Evolutionary conservation across 2,113 vertebrate species (phyloP), one percentile per base, ranked within the genome.

Genomic region (Electrona antarctica): DNA sequence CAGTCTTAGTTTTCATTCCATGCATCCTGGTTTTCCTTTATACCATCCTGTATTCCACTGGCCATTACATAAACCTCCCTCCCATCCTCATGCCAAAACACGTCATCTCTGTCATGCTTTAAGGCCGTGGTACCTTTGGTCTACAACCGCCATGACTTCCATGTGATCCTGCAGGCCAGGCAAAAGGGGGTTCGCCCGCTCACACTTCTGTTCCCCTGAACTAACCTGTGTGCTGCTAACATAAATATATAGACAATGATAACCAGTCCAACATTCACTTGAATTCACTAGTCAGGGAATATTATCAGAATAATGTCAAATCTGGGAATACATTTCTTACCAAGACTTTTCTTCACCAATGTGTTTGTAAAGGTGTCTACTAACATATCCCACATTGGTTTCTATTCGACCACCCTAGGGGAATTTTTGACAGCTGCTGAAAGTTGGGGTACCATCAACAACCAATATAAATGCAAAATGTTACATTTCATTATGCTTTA

Each of bases 161-260:
- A 61, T 84, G 85, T 89, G 89, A 71, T 91, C 84, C 69, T 88
- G 86, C 79, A 82, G 85, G n/a, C 84, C 90, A 12, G 54, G 85
- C 88, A 93, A 88, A 82, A 93, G 89, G 76, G 92, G 89, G 85
- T 90, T 90, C 86, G 81, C 85, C 78, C 86, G 83, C 71, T 92
- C 90, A 84, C 78, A 82, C 88, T 87, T 87, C 72, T 67, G 80
- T 63, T 77, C 78, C 65, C 63, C 77, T 86, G 89, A 88, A 54
- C 83, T 75, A 59, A 33, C 76, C 46, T 88, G 82, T 57, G 77
- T 64, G 84, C 85, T 88, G 81, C 81, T 77, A 67, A 77, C 76
- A 80, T 57, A 69, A 14, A 66, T 57, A 54, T 55, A 77, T 11
- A 73, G 48, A 76, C 60, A 73, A 11, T 61, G 14, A 68, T 51